Evolutionary conservation across 2,888 invertebrate genomes (phyloP), one percentile per base, ranked within the genome.

Genomic region (Macropis europaea): DNA sequence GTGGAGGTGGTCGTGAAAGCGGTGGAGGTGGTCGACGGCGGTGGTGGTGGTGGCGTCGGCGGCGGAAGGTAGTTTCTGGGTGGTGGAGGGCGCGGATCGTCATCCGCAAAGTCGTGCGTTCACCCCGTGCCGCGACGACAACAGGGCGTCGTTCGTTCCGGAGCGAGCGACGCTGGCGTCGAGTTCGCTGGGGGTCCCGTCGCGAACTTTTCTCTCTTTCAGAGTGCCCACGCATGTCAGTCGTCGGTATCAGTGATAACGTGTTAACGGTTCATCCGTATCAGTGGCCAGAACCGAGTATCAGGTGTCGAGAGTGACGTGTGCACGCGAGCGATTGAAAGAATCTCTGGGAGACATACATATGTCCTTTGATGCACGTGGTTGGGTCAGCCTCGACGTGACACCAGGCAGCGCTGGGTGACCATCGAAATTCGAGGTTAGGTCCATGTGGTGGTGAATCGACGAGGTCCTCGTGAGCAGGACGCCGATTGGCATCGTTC

Each of bases 31-130:
- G 76, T 45, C 50, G 81, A 72, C 73, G 81, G 54, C 15, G 47
- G 57, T 32, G 69, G 72, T 30, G 62, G 69, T 48, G 52, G 60
- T 34, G 36, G 52, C 13, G 42, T 66, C 19, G 53, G 42, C 7
- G 15, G 74, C 73, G 87, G 84, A 83, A 82, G 85, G 84, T 83
- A 84, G 85, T 80, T 79, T 81, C 76, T 84, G 83, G 82, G 84
- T 76, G 82, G 84, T 79, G 82, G 84, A 86, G 86, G 86, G 86
- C 69, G 86, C 78, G 86, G 86, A 84, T 86, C 84, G 85, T 77
- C 81, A 79, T 85, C 85, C 87, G 86, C 85, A 86, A 82, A 88
- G 88, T 86, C 88, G 89, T 89, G 88, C 88, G 87, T 88, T 88
- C 88, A 88, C 88, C 88, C 88, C 87, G 87, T 86, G 84, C 84